Evolutionary conservation across 1,140 invertebrate genomes (phyloP), one percentile per base, ranked within the genome.

Genomic region (Bombus difficillimus): DNA sequence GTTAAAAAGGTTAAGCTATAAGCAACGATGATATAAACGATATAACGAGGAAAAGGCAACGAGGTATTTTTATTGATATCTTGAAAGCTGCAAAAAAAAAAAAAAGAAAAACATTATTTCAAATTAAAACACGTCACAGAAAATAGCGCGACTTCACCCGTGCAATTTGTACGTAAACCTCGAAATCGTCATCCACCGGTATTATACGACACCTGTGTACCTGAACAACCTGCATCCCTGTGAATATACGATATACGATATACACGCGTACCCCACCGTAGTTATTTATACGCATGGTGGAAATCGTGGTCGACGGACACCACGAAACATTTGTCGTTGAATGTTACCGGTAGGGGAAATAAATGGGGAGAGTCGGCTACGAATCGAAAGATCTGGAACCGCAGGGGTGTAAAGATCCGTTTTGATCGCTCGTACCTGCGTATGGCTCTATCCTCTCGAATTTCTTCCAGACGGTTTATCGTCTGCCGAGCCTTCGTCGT

Each of bases 391-490:
- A 76, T 66, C 22, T 41, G 1, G 41, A 18, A 76, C 57, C 57
- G 13, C 53, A 68, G 43, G 62, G 59, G 81, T 76, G 81, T 53
- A 53, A 53, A 22, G 47, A 22, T 22, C 47, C 47, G 47, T 53
- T 64, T 75, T 34, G 59, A 83, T 83, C 72, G 47, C 57, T 64
- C 41, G 9, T 83, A 83, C 81, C 81, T 83, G 81, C 41, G 12
- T 25, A 73, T 18, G 39, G 1, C 72, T 66, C 41, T 34, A 47
- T 75, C 57, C n/a, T 66, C 57, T 83, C 81, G 39, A 66, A 83
- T 83, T 76, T 83, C 81, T 66, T 34, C 13, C 13, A 32, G 4
- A 22, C 18, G 34, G 37, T 83, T 12, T 18, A 53, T 8, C 59
- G 72, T 73, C 41, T 43, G 22, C 18, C 13, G n/a, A 66, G 47